These are phyloP conservation scores for Saccostrea glomerata DNA, from an alignment of 1,140 invertebrate species.

Conservation along the genomic window DNA sequence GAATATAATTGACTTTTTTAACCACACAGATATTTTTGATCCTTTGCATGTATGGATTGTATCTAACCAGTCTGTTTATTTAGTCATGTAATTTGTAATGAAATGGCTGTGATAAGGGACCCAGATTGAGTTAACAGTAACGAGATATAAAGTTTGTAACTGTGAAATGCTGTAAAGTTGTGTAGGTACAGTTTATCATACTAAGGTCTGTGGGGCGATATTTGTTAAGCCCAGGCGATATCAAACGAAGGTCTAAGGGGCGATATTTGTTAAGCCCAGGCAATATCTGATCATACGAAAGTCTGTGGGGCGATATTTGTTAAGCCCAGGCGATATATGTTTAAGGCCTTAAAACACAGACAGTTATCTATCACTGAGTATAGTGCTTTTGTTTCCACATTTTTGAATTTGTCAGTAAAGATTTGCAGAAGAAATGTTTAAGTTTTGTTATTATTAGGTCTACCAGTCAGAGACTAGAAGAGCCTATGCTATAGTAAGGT, in stretches of 20 bases:
- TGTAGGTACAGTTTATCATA: slow-evolving; percentile 47
- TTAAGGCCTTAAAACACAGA: slow-evolving; percentile 62
- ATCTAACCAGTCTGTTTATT: not conserved
- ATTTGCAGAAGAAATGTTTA: not conserved
- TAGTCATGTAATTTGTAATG: slow-evolving; percentile 1
- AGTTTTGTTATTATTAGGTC: no score
- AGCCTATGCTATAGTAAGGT: no score
- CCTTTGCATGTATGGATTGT: not conserved
- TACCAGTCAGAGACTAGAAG: no score
- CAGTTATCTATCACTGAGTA: slow-evolving; percentile 19
- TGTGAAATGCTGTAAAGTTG: not conserved
- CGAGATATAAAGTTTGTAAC: not conserved
- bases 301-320: slow-evolving; percentile 68
- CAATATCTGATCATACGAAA: slow-evolving; percentile 40
- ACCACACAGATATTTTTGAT: not conserved
- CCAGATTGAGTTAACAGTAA: slow-evolving; percentile 22
- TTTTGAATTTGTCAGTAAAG: slow-evolving; percentile 29
- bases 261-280: slow-evolving; percentile 74
- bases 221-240: slow-evolving; percentile 71
- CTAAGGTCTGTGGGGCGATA: slow-evolving; percentile 60
- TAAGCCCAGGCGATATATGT: slow-evolving; percentile 61
- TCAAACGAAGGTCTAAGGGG: slow-evolving; percentile 47
- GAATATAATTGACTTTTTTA: not conserved
- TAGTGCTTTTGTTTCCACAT: slow-evolving; percentile 17
- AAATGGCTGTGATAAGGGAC: slow-evolving; percentile 19